phyloP scores from a whole-genome alignment of 1,140 invertebrate genomes.

The Pantala flavescens region DNA sequence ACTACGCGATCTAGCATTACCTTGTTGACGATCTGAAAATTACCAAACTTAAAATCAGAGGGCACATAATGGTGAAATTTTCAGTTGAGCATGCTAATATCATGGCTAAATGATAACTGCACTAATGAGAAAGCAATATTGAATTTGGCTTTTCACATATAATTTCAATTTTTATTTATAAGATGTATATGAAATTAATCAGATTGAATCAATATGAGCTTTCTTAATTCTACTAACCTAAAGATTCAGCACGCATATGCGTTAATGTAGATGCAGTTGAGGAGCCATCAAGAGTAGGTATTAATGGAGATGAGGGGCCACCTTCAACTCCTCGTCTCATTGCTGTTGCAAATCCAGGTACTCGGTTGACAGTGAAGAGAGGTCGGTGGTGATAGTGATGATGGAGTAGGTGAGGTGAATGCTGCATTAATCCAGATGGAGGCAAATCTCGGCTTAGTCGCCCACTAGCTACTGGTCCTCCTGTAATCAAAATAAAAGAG shows the following conservation, averaged over 20 bases:
- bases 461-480: not conserved
- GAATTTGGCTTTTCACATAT: too few species aligned
- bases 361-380: conserved; percentile 44
- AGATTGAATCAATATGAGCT: too few species aligned
- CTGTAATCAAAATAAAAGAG: not conserved
- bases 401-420: not conserved
- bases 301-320: not conserved
- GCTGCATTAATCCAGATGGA: conserved; percentile 10
- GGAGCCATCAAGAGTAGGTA: conserved; percentile 19
- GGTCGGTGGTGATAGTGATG: conserved; percentile 38
- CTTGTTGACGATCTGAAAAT: conserved; percentile 18
- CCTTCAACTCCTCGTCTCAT: conserved; percentile 33
- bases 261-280: not conserved
- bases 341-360: conserved; percentile 58
- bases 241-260: not conserved
- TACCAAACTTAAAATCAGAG: not conserved
- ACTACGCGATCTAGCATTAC: conserved; percentile 2
- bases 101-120: too few species aligned
- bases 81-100: too few species aligned
- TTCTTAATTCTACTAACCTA: not conserved
- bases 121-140: too few species aligned
- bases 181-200: too few species aligned
- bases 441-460: not conserved
- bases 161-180: too few species aligned
- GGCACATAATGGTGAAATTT: too few species aligned